These are phyloP conservation scores for human (Homo sapiens) DNA, from an alignment of 2,113 vertebrate genomes.

Conservation along the genomic window DNA sequence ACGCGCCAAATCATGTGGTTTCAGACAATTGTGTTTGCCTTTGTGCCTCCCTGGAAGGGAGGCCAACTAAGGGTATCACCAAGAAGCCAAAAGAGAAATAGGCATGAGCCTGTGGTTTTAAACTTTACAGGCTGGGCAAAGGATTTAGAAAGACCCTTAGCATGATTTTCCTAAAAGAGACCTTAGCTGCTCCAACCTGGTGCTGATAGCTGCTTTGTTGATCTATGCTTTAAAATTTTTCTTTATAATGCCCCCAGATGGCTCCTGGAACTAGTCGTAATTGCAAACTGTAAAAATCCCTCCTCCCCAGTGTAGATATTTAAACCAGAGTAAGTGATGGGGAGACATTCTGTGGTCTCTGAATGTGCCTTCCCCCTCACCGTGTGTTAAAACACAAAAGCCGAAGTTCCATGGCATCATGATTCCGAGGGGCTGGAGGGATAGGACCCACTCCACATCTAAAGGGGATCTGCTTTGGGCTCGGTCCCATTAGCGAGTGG, in stretches of 20 bases:
- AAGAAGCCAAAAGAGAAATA: neutral
- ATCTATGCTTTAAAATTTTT: fast-evolving
- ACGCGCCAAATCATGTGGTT: fast-evolving
- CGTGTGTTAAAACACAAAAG: neutral
- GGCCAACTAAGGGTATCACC: neutral
- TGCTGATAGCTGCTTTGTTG: neutral
- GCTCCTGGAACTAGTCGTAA: neutral
- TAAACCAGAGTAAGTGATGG: fast-evolving
- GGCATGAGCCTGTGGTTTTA: fast-evolving
- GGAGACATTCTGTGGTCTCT: neutral
- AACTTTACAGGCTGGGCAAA: neutral
- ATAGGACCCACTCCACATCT: too few relatives aligned
- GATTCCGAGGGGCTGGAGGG: neutral
- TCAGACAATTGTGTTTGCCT: neutral
- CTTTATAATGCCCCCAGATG: fast-evolving
- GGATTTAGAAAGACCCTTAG: too few relatives aligned
- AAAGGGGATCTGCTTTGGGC: neutral
- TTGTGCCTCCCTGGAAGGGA: fast-evolving
- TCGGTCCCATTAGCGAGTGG: fast-evolving
- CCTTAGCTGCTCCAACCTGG: fast-evolving
- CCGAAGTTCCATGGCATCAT: fast-evolving
- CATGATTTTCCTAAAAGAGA: fast-evolving
- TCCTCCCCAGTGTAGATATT: neutral
- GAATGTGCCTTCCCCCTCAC: neutral
- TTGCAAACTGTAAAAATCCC: neutral